Evolutionary conservation across 2,888 invertebrate genomes (phyloP).

Genomic region (Eilema griseolum): DNA sequence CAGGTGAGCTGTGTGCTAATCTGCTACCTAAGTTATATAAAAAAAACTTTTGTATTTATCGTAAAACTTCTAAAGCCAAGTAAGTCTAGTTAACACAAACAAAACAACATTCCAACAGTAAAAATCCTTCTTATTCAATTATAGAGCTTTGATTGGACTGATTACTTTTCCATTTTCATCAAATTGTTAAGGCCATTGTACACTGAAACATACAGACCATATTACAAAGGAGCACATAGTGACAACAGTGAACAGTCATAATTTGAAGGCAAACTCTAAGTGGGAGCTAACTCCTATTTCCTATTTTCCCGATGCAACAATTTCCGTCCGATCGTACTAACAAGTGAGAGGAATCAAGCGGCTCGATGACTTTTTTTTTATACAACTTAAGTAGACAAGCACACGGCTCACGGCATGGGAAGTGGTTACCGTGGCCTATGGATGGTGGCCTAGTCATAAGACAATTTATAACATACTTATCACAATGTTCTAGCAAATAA

Average conservation of each 20-base stretch:
- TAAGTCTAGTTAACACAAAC: background rate
- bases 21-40: too few relatives aligned
- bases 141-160: background rate
- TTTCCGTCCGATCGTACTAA: slow-evolving; percentile 68
- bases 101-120: background rate
- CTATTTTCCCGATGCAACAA: slow-evolving; percentile 72
- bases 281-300: slow-evolving; percentile 74
- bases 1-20: too few relatives aligned
- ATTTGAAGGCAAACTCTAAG: slow-evolving; percentile 59
- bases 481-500: too few relatives aligned
- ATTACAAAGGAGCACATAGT: background rate
- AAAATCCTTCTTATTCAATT: background rate
- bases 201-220: background rate
- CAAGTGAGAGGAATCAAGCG: slow-evolving; percentile 29
- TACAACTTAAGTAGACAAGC: too few relatives aligned
- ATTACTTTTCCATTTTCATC: background rate
- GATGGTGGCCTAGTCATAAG: too few relatives aligned
- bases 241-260: slow-evolving; percentile 40
- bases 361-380: background rate
- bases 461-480: too few relatives aligned
- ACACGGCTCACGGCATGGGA: too few relatives aligned
- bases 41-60: background rate
- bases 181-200: background rate
- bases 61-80: background rate
- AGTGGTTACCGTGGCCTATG: too few relatives aligned